Base-by-base conservation (phyloP, 2,113 vertebrate genomes). In the Cynocephalus volans region DNA sequence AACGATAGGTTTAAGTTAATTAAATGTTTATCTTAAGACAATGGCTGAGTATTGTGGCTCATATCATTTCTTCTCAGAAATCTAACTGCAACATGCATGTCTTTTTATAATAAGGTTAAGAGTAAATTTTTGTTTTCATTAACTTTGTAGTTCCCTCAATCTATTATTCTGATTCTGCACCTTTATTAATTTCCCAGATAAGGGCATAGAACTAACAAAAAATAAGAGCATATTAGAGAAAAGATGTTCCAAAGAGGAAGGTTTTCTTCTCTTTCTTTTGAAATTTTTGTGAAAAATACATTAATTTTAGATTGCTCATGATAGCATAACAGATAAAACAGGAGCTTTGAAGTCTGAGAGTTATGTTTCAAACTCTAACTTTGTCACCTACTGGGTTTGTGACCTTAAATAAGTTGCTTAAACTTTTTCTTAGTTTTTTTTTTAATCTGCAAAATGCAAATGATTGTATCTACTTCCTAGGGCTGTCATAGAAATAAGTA, bases 51-150 rank as follows among this genome's bases (percentile, higher is more conserved):
- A 18, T 62, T 73, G 17, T 50, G 1, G 24, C 33, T 81, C 18
- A 45, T 33, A 70, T 92, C 82, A 82, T 50, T 92, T 58, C 23
- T 72, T 73, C 69, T 83, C 8, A 73, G 31, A 83, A 92, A 73
- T 50, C 24, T 83, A 92, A 28, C 41, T 70, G 54, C 12, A 33
- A 8, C 21, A 73, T 21, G 41, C 82, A 50, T 45, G 36, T 48
- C n/a, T 88, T 26, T 86, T 73, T 21, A 50, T 28, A 28, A 28
- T 48, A 72, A 18, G 13, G 24, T 36, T 24, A 58, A 65, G 31
- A 88, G 36, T 33, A 75, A 88, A 72, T 33, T 65, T 65, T 65
- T 65, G n/a, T n/a, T n/a, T n/a, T n/a, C n/a, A 60, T n/a, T 58
- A 82, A 73, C 24, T 82, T 10, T 26, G 41, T 60, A 24, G 36